A percentile compares a stretch with the other conserved stretches of the same genome.
phyloP scores from a whole-genome alignment of 2,888 invertebrate species.

The Cecidostiba fungosa region DNA sequence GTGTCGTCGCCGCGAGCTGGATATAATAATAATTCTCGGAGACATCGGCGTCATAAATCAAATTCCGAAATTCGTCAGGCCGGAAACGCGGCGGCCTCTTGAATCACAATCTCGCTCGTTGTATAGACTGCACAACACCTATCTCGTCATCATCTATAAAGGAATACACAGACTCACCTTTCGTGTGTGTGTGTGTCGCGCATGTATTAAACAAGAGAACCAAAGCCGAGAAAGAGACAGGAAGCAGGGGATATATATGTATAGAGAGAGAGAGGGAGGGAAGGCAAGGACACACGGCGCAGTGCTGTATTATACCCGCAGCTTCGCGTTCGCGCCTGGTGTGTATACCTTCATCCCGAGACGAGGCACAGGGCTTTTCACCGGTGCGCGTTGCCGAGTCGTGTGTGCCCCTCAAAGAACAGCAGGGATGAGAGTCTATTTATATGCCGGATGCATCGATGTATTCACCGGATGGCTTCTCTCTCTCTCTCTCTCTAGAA shows the following conservation, averaged over 20 bases:
- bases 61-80: conserved; percentile 73
- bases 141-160: background rate
- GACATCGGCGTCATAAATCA: conserved; percentile 73
- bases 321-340: background rate
- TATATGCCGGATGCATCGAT: conserved; percentile 69
- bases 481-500: background rate
- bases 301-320: background rate
- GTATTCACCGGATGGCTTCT: conserved; percentile 64
- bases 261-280: background rate
- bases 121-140: background rate
- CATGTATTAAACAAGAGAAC: conserved; percentile 20
- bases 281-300: conserved; percentile 3
- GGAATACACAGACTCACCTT: background rate
- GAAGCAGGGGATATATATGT: background rate
- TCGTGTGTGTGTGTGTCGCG: background rate
- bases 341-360: background rate
- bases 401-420: conserved; percentile 1
- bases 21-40: conserved; percentile 63
- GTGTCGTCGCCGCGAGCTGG: conserved; percentile 27
- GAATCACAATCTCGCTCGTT: conserved; percentile 67
- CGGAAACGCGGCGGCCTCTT: conserved; percentile 68
- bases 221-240: background rate
- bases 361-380: conserved; percentile 35
- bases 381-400: conserved; percentile 58
- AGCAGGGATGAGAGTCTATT: conserved; percentile 66